Percentiles rank a stretch among this genome's conserved stretches.
These are phyloP conservation scores for Sycophila texana DNA, from an alignment of 2,888 invertebrate genomes.

Conservation along the genomic window DNA sequence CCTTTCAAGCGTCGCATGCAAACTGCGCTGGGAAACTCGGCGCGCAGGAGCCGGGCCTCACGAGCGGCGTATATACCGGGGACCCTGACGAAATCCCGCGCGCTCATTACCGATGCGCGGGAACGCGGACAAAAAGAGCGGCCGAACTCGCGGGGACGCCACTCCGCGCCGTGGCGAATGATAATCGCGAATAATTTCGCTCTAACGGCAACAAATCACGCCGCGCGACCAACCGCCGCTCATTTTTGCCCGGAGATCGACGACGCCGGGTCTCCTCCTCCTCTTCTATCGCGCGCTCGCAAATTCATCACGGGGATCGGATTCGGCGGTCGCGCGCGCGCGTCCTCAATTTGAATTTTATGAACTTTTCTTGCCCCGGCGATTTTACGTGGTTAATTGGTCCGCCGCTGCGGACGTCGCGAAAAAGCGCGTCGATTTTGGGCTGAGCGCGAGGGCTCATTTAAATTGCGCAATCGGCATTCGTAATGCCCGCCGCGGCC, in stretches of 20 bases:
- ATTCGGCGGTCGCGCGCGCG: too few species aligned
- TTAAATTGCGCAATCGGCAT: not conserved
- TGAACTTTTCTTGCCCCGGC: not conserved
- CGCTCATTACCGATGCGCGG: constrained; percentile 33
- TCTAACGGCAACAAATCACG: constrained; percentile 54
- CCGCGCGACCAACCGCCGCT: not conserved
- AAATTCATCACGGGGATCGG: not conserved
- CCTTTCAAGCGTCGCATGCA: not conserved
- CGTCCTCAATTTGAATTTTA: constrained; percentile 45
- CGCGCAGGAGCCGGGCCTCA: not conserved
- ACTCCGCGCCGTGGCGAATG: constrained; percentile 48
- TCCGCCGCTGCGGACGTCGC: not conserved
- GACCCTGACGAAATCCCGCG: constrained; percentile 2
- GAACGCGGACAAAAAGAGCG: constrained; percentile 41
- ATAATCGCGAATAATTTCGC: constrained; percentile 54
- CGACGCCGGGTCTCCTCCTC: constrained; percentile 20
- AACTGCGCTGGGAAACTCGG: too few species aligned
- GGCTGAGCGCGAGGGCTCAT: too few species aligned
- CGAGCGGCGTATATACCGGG: not conserved
- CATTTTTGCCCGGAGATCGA: constrained; percentile 54
- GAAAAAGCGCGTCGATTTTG: too few species aligned
- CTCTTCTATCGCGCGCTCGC: constrained; percentile 3
- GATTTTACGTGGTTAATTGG: constrained; percentile 37
- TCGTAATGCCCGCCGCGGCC: too few species aligned
- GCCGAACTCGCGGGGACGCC: constrained; percentile 27